Base-by-base conservation (phyloP, 2,888 invertebrate genomes). In the Serripes groenlandicus region DNA sequence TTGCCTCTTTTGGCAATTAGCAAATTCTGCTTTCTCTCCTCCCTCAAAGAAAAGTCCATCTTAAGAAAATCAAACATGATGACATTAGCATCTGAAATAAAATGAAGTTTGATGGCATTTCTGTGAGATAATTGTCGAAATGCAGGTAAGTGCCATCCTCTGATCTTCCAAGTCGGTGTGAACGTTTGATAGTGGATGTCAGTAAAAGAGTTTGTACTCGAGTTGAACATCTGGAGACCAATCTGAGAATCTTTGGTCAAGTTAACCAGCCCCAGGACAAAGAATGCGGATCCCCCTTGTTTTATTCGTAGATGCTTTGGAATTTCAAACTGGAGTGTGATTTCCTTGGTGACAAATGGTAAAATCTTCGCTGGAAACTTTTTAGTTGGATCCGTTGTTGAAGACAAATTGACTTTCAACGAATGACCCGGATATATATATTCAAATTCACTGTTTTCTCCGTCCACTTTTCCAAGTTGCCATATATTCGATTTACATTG, bases 51-150 rank as follows among this genome's bases (percentile, higher is more conserved):
- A 58, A 75, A 83, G 30, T 83, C 58, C 5, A 86, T 56, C 35
- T 81, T 83, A 4, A 86, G 54, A 35, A 86, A 86, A 37, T 86
- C 86, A 74, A 86, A 86, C 78, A 83, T 83, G 5, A 86, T 81
- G 1, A 83, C 75, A 37, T 86, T 86, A 3, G 81, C 62, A 23
- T 82, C 75, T 15, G 82, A 76, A 18, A 77, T 64, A 49, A 86
- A 78, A 30, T 81, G 83, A 18, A 86, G 58, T 56, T 68, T 75
- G n/a, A 86, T 68, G 0, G 71, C 58, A 49, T 78, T 78, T 26
- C 23, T 66, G 4, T 42, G 32, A 18, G 28, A 56, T 28, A 35
- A 15, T n/a, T 34, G 32, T 0, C 78, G 66, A 9, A 84, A 30
- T 21, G 58, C 34, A 32, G 78, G 78, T 26, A 86, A 72, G 58